phyloP scores from a whole-genome alignment of 2,113 vertebrate genomes.

The Sphyrna mokarran region DNA sequence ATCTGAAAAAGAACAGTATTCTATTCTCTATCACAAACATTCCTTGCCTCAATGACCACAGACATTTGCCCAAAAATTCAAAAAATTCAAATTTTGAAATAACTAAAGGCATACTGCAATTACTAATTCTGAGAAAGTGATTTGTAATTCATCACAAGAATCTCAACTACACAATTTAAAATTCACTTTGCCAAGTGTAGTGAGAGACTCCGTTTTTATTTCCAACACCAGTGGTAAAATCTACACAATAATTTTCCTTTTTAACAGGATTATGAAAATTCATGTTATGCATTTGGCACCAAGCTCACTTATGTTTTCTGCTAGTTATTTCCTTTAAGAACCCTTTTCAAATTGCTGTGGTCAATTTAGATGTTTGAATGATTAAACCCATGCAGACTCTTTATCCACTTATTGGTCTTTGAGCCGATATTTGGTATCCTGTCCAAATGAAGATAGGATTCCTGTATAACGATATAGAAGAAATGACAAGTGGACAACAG shows the following conservation, averaged over 20 bases:
- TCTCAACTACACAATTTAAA: neutral
- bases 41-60: neutral
- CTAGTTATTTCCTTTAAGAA: neutral
- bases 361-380: neutral
- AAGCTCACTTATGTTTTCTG: neutral
- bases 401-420: neutral
- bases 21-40: neutral
- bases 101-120: neutral
- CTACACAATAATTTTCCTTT: neutral
- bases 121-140: neutral
- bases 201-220: neutral
- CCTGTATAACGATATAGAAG: neutral
- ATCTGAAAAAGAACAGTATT: neutral
- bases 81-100: neutral
- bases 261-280: neutral
- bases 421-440: neutral
- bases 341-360: neutral
- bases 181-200: neutral
- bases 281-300: neutral
- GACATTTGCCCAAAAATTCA: neutral
- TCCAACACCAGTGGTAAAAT: neutral
- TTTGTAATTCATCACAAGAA: neutral
- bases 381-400: neutral
- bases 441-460: neutral
- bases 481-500: neutral